Percentiles rank a stretch among this genome's conserved stretches.
Evolutionary conservation across 2,113 vertebrate genomes (phyloP).

Genomic region (Gobius niger): DNA sequence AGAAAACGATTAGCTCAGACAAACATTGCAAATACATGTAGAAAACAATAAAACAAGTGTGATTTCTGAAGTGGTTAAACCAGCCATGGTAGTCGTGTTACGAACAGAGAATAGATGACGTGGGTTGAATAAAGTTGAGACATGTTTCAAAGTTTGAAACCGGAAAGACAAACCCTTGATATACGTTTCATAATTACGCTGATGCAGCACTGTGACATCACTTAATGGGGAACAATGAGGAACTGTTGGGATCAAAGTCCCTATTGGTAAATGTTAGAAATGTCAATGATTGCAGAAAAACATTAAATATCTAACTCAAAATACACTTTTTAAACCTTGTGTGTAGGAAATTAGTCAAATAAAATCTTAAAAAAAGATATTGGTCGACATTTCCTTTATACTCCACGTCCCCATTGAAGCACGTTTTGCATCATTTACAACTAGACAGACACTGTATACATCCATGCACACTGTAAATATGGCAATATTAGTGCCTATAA

Average conservation of each 20-base stretch:
- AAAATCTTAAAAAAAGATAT: too few species aligned
- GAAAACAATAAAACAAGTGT: background rate
- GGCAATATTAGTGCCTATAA: background rate
- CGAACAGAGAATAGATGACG: background rate
- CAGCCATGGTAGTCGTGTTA: background rate
- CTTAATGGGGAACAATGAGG: too few species aligned
- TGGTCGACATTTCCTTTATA: too few species aligned
- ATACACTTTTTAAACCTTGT: too few species aligned
- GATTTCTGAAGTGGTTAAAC: background rate
- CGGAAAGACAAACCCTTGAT: background rate
- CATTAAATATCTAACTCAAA: too few species aligned
- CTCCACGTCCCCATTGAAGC: background rate
- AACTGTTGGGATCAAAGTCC: too few species aligned
- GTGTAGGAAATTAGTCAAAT: too few species aligned
- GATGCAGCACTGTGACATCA: background rate
- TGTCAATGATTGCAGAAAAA: too few species aligned
- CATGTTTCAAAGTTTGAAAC: background rate
- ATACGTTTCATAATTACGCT: background rate
- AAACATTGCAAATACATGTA: background rate
- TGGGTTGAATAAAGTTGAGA: background rate
- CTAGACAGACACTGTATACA: background rate
- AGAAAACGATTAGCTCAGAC: background rate
- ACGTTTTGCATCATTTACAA: background rate
- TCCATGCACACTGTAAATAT: background rate
- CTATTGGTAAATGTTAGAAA: too few species aligned